These are phyloP conservation scores for Aphis gossypii DNA, from an alignment of 1,140 invertebrate species.

Conservation along the genomic window DNA sequence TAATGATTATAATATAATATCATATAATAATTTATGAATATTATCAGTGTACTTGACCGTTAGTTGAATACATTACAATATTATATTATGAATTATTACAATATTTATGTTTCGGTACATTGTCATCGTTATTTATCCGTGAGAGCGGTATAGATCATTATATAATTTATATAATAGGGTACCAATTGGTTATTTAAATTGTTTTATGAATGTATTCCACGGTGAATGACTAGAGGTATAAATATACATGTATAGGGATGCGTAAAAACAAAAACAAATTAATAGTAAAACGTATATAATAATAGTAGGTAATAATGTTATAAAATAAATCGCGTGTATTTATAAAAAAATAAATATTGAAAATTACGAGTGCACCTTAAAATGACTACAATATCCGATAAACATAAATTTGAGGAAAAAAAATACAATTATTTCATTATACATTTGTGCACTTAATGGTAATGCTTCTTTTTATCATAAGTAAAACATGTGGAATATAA, in stretches of 20 bases:
- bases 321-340: background rate
- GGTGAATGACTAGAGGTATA: background rate
- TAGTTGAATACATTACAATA: background rate
- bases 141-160: background rate
- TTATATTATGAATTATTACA: background rate
- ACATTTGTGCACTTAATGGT: background rate
- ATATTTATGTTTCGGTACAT: background rate
- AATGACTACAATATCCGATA: constrained; percentile 7
- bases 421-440: background rate
- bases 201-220: background rate
- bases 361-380: background rate
- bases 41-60: background rate
- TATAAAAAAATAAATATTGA: background rate
- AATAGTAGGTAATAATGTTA: background rate
- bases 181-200: background rate
- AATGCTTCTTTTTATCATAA: background rate
- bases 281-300: background rate
- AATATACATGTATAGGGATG: background rate
- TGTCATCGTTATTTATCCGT: background rate
- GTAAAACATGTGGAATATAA: background rate
- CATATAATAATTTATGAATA: background rate
- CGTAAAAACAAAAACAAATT: background rate
- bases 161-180: background rate
- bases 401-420: background rate
- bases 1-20: background rate